phyloP scores from a whole-genome alignment of 2,113 vertebrate species.

The Rhinogobius similis region DNA sequence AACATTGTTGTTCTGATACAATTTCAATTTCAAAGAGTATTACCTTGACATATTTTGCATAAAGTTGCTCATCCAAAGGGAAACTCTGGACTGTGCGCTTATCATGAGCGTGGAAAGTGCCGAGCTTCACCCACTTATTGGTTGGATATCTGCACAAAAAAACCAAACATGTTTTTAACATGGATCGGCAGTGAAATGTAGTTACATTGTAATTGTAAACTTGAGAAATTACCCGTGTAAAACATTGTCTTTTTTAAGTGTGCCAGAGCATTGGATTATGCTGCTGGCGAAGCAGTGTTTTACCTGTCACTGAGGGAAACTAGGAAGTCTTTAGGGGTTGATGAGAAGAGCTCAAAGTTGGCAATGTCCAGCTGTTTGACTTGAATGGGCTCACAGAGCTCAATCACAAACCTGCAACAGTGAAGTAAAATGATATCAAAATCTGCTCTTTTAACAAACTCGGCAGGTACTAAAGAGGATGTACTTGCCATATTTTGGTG shows the following conservation, averaged over 20 bases:
- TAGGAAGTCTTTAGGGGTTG: constrained; percentile 96
- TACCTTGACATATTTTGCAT: constrained; percentile 99
- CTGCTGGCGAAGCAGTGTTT: neutral
- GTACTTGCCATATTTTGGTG: constrained; percentile 94
- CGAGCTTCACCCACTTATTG: constrained; percentile 97
- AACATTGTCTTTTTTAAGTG: neutral
- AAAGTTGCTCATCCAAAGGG: constrained; percentile 97
- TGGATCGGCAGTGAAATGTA: neutral
- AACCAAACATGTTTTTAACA: neutral
- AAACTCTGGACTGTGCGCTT: constrained; percentile 98
- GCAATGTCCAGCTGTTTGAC: constrained; percentile 98
- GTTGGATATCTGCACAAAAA: constrained; percentile 89
- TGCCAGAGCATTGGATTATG: neutral
- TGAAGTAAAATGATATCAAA: neutral
- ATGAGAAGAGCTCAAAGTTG: constrained; percentile 98
- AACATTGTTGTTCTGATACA: neutral
- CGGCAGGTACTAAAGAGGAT: neutral
- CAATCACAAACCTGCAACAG: constrained; percentile 93
- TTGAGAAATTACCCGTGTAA: neutral
- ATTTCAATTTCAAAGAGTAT: neutral
- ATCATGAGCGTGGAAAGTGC: constrained; percentile 95
- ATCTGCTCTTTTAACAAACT: neutral
- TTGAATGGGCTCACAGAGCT: constrained; percentile 98
- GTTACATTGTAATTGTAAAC: constrained; percentile 4
- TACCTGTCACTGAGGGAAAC: constrained; percentile 99